Conservation (phyloP, 2,797 vertebrate species). For the Graptemys geographica region DNA sequence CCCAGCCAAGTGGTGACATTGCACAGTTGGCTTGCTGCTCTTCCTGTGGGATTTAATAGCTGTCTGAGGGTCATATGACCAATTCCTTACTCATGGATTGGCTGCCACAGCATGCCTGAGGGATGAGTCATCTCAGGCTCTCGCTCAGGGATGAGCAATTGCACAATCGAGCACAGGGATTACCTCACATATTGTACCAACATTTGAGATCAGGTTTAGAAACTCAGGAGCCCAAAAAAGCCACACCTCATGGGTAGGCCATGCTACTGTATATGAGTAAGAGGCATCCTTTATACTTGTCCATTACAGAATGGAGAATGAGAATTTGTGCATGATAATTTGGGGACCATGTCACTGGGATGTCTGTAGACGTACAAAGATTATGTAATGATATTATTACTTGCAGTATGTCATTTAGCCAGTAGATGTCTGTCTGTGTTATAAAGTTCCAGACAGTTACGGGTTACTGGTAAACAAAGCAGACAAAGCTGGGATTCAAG, state of each 20-base stretch:
- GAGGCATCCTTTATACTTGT: not conserved
- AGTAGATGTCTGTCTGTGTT: not conserved
- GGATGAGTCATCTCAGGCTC: not conserved
- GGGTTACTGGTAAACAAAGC: not conserved
- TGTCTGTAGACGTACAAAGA: accelerated
- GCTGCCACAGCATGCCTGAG: not conserved
- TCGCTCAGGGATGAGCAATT: not conserved
- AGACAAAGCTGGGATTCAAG: accelerated
- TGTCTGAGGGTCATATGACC: not conserved
- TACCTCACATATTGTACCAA: not conserved
- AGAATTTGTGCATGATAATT: not conserved
- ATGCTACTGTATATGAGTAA: not conserved
- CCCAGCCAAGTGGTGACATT: not conserved
- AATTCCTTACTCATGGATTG: not conserved
- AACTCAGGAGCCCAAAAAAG: not conserved
- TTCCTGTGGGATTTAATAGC: not conserved
- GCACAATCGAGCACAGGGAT: not conserved
- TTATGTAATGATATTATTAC: not conserved
- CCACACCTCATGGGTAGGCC: not conserved
- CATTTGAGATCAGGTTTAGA: not conserved
- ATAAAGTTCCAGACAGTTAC: accelerated
- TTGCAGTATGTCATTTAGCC: not conserved
- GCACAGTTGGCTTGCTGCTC: not conserved
- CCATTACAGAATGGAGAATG: accelerated
- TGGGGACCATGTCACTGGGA: accelerated